phyloP scores from a whole-genome alignment of 92 coral and sea anemone species.

The Actinernus sp. region DNA sequence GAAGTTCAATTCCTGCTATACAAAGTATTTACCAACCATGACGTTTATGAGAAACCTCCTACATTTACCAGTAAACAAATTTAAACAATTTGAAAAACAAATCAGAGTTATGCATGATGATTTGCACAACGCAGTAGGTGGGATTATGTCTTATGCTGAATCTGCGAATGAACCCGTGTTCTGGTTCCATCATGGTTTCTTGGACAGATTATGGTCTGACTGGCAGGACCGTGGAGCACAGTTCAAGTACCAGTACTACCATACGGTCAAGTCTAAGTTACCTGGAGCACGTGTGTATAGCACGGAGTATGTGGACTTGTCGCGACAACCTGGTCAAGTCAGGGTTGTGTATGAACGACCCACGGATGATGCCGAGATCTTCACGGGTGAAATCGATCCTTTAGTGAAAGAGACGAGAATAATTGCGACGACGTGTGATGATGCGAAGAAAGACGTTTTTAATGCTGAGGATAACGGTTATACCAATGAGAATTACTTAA shows the following conservation, averaged over 20 bases:
- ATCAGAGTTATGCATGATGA: constrained; percentile 76
- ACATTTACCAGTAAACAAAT: constrained; percentile 34
- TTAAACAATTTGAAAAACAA: constrained; percentile 57
- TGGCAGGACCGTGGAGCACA: constrained; percentile 84
- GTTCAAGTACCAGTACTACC: constrained; percentile 56
- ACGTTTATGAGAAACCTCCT: constrained; percentile 33
- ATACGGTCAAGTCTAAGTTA: not conserved
- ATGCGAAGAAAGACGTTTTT: too few relatives aligned
- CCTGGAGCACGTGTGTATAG: not conserved
- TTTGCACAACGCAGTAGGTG: constrained; percentile 85
- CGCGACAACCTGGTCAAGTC: constrained; percentile 1
- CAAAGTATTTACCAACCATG: constrained; percentile 4
- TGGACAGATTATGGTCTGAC: constrained; percentile 96
- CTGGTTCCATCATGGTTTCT: constrained; percentile 89
- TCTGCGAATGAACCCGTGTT: constrained; percentile 90
- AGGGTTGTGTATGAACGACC: not conserved
- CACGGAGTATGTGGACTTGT: not conserved
- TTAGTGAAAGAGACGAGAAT: too few relatives aligned
- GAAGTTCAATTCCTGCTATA: constrained; percentile 36
- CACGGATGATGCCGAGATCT: not conserved
- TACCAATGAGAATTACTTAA: too few relatives aligned
- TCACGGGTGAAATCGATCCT: not conserved
- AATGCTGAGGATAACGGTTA: too few relatives aligned
- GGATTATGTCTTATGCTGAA: constrained; percentile 68
- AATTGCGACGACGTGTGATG: too few relatives aligned